A percentile compares a stretch with the other conserved stretches of the same genome.
Evolutionary conservation across 2,888 invertebrate genomes (phyloP).

Genomic region (Cyaniris semiargus): DNA sequence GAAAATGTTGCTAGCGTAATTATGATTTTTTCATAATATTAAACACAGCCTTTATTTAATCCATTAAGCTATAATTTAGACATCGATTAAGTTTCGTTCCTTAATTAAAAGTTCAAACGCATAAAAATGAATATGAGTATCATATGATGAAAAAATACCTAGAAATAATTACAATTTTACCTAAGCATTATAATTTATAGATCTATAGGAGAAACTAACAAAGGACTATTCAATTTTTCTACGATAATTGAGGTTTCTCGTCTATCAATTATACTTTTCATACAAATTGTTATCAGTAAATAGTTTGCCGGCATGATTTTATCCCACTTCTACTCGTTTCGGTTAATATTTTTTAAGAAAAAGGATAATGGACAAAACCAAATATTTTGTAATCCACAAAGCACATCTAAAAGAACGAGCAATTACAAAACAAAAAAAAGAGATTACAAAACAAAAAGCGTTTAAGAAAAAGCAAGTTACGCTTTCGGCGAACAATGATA

Average conservation of each 20-base stretch:
- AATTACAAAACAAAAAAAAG: background rate
- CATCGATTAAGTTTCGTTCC: background rate
- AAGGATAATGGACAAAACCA: background rate
- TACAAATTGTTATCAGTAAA: background rate
- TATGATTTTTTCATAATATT: background rate
- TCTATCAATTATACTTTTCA: too few relatives aligned
- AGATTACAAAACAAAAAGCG: slow-evolving; percentile 16
- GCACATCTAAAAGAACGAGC: background rate
- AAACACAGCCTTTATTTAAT: too few relatives aligned
- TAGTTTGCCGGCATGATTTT: background rate
- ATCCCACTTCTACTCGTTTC: background rate
- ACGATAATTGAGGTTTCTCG: too few relatives aligned
- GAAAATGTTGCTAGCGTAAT: background rate
- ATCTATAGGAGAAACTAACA: too few relatives aligned
- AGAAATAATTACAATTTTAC: too few relatives aligned
- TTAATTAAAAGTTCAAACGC: too few relatives aligned
- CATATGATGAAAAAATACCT: too few relatives aligned
- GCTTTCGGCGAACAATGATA: slow-evolving; percentile 28
- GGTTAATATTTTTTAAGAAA: background rate
- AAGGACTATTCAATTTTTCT: too few relatives aligned
- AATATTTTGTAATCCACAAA: background rate
- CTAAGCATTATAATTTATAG: too few relatives aligned
- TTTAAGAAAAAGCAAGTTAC: background rate
- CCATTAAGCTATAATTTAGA: background rate
- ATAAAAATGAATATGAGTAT: too few relatives aligned